Conservation (phyloP, 1,140 invertebrate genomes). For the Drosophila watanabei region DNA sequence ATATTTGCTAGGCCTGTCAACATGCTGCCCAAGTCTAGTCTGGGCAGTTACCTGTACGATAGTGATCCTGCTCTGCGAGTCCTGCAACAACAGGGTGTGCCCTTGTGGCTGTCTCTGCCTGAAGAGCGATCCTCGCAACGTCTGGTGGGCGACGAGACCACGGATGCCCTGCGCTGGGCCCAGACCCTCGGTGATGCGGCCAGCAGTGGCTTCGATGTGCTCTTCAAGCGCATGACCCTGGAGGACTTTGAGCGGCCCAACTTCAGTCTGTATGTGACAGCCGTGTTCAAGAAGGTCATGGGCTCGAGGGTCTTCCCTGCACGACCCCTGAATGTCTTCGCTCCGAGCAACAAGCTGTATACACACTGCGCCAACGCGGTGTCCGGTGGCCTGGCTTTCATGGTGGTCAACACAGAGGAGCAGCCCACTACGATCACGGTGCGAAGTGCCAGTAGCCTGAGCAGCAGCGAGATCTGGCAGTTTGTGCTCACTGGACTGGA, state of each 20-base stretch:
- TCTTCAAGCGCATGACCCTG: constrained; percentile 71
- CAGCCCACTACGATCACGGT: constrained; percentile 64
- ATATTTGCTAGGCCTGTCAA: constrained; percentile 51
- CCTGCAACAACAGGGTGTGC: constrained; percentile 64
- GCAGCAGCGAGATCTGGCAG: constrained; percentile 74
- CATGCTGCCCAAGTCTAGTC: constrained; percentile 60
- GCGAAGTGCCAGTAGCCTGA: constrained; percentile 55
- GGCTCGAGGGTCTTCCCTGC: constrained; percentile 79
- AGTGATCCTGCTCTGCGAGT: constrained; percentile 70
- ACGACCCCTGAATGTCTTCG: constrained; percentile 61
- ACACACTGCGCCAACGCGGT: constrained; percentile 79
- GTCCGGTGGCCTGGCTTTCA: constrained; percentile 77
- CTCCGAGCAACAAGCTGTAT: constrained; percentile 73
- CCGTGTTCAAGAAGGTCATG: constrained; percentile 82
- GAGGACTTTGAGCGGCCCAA: constrained; percentile 69
- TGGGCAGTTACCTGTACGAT: constrained; percentile 72
- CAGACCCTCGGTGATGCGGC: constrained; percentile 83
- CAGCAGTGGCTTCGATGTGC: constrained; percentile 73
- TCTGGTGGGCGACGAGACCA: constrained; percentile 59
- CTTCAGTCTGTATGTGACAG: constrained; percentile 72
- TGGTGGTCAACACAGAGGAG: constrained; percentile 81
- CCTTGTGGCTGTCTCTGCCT: constrained; percentile 76
- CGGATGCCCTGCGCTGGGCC: constrained; percentile 76
- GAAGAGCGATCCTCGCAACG: constrained; percentile 46
- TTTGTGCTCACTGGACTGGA: constrained; percentile 67